Percentiles rank a stretch among this genome's conserved stretches.
Conservation (phyloP, 92 coral and sea anemone species). For the Parazoanthus atlanticus region DNA sequence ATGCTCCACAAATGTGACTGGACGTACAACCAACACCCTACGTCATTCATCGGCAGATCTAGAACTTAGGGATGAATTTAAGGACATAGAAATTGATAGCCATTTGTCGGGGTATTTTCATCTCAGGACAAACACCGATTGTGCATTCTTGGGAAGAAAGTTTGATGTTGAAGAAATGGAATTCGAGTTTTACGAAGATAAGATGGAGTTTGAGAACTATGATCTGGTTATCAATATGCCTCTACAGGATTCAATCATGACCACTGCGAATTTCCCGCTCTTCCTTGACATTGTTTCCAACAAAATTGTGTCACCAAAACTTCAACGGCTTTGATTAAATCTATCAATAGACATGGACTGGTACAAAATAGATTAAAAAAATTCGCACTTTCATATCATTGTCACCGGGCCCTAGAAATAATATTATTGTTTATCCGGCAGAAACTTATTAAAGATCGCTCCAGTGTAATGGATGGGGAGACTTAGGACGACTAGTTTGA, state of each 20-base stretch:
- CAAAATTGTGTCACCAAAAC: not conserved
- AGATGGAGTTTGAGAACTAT: slow-evolving; percentile 43
- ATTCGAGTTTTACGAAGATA: slow-evolving; percentile 38
- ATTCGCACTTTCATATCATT: no score
- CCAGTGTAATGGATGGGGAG: no score
- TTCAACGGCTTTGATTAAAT: not conserved
- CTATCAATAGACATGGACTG: not conserved
- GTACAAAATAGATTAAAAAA: no score
- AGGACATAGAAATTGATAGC: not conserved
- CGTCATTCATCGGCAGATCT: not conserved
- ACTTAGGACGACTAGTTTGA: no score
- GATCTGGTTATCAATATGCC: slow-evolving; percentile 36
- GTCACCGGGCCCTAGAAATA: not conserved
- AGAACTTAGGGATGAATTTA: not conserved
- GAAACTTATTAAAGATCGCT: no score
- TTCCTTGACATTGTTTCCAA: slow-evolving; percentile 22
- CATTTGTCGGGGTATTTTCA: not conserved
- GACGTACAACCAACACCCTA: not conserved
- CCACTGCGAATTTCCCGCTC: not conserved
- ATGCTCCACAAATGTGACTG: not conserved
- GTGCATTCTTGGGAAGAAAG: slow-evolving; percentile 2
- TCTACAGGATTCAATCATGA: slow-evolving; percentile 26
- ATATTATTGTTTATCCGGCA: no score
- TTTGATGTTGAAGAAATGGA: slow-evolving; percentile 21
- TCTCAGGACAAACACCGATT: not conserved